Evolutionary conservation across 2,888 invertebrate species (phyloP), one percentile per base, ranked within the genome.

Genomic region (Caenorhabditis angaria): DNA sequence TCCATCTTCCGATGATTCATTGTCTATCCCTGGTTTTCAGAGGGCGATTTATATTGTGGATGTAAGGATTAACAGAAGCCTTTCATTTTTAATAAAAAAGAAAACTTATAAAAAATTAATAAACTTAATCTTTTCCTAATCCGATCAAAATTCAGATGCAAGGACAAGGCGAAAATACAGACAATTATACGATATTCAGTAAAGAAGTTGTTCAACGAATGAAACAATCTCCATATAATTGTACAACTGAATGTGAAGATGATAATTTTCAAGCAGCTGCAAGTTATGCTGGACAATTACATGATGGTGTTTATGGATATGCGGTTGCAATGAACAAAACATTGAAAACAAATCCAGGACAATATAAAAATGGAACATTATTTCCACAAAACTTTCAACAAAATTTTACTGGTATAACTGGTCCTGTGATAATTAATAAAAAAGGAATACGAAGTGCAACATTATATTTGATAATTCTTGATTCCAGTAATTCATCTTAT

Each of bases 281-380:
- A 24, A 54, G 61, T 6, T 81, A 81, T 48, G 69, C 80, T 0
- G 76, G 76, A 20, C 78, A 80, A 61, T 62, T 81, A 27, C 77
- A 78, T 53, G 81, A 81, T 24, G 61, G 80, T 12, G 72, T 80
- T 0, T 80, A 80, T 57, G 48, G 73, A 28, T 81, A 77, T 55
- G 81, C 70, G 10, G n/a, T 69, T 27, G 69, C 78, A 6, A 70
- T 81, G 61, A 72, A 70, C 47, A 58, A 54, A 63, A 65, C 68
- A 2, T 53, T 80, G 48, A 56, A 53, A 28, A 50, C 62, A 12
- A 60, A 64, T 35, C 77, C 77, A 14, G 18, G 10, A 25, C 64
- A 70, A 47, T 70, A 70, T 27, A 64, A 35, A 53, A 70, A 70
- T 41, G 69, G 69, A 51, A 64, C 69, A n/a, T 50, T 35, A 1